Base-by-base conservation (phyloP, 2,888 invertebrate species). In the Lacanobia wlatinum region DNA sequence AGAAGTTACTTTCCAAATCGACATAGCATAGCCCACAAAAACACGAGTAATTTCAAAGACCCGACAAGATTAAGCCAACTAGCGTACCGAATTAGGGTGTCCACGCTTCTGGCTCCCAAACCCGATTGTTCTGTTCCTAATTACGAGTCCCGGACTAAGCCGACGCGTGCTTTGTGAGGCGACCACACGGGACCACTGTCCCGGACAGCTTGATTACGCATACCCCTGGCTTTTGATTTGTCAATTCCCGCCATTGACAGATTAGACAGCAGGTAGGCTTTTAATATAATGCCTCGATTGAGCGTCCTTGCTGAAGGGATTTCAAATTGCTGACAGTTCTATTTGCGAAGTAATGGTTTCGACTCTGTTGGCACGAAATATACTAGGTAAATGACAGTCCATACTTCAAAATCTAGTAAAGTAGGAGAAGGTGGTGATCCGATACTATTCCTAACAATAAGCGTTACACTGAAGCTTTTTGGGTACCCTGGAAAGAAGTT, bases 101-200 rank as follows among this genome's bases (percentile, higher is more conserved):
- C 74, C 73, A 76, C 76, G 69, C 60, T 80, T 68, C 56, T 56
- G 64, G 40, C 46, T 71, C 63, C 63, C 72, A 84, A 83, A 84
- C 78, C 71, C 68, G 72, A 86, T 85, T 82, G 84, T 84, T 83
- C 84, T 78, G 78, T 68, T 81, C 84, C 84, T 86, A 88, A 88
- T 88, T 87, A 88, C 86, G 78, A 80, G 73, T 70, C 70, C 70
- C 65, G 59, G 66, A 40, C 65, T 74, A 73, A 76, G 64, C 60
- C 56, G 76, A 74, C 76, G 74, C 66, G 50, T 66, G 84, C 85
- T 87, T 88, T 88, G 88, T 87, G 70, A 61, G 60, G 61, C 52
- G 60, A 66, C 73, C 83, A 75, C 76, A 70, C 66, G 80, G 83
- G 80, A 85, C 67, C 61, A 43, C 61, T 83, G 76, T 66, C 59